Conservation (phyloP, 2,113 vertebrate species). For the Forbesichthys agassizii region DNA sequence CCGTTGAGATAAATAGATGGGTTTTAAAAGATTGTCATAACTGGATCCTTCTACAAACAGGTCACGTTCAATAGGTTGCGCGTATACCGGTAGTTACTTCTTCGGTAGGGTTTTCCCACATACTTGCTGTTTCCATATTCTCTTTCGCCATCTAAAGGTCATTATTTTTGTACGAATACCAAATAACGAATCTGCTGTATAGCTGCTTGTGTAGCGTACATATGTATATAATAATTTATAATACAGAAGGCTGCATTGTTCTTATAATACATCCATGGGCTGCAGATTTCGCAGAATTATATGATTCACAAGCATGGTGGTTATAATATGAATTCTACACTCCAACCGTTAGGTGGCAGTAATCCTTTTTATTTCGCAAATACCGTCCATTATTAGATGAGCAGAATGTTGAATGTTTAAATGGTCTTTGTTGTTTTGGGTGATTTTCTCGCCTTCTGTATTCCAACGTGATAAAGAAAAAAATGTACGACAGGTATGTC, state of each 20-base stretch:
- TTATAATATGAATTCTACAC: neutral
- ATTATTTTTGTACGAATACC: neutral
- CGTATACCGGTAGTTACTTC: constrained; percentile 21
- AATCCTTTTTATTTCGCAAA: neutral
- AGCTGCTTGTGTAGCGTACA: neutral
- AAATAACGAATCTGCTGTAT: neutral
- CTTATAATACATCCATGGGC: too few species aligned
- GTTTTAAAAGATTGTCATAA: constrained; percentile 20
- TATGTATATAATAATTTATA: neutral
- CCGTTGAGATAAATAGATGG: neutral
- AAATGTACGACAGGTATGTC: constrained; percentile 74
- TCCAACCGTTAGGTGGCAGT: constrained; percentile 30
- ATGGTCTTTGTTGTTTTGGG: constrained; percentile 66
- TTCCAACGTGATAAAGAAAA: constrained; percentile 41
- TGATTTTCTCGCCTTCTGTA: constrained; percentile 9
- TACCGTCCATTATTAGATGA: too few species aligned
- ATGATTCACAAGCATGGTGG: too few species aligned
- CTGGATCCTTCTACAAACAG: constrained; percentile 3
- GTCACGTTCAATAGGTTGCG: constrained; percentile 37
- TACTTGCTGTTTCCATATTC: too few species aligned
- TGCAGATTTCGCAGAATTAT: too few species aligned
- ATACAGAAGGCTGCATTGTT: too few species aligned
- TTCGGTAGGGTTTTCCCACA: neutral
- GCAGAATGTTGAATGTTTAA: constrained; percentile 44
- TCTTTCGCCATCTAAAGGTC: neutral